phyloP scores from a whole-genome alignment of 1,140 invertebrate genomes.

The Drosophila prosaltans region DNA sequence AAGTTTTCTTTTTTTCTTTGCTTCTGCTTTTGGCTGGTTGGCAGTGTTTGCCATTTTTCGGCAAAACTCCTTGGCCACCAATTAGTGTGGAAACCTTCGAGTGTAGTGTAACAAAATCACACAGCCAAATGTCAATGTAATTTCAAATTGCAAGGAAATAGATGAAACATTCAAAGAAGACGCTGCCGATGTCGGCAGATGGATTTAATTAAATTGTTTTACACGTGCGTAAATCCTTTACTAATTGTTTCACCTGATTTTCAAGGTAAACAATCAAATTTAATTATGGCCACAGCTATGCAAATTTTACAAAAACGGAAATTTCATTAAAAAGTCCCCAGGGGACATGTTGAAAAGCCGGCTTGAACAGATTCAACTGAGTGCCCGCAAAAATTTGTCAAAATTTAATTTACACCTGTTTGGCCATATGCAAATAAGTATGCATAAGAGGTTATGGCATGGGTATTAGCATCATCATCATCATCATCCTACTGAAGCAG shows the following conservation, averaged over 20 bases:
- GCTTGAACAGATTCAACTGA: neutral
- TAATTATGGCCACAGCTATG: slow-evolving; percentile 42
- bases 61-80: slow-evolving; percentile 51
- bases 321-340: slow-evolving; percentile 37
- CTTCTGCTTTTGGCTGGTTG: neutral
- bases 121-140: slow-evolving; percentile 43
- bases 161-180: slow-evolving; percentile 33
- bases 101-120: slow-evolving; percentile 8
- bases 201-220: slow-evolving; percentile 74
- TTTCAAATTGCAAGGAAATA: slow-evolving; percentile 39
- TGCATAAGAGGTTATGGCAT: neutral
- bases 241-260: slow-evolving; percentile 49
- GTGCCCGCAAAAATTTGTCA: slow-evolving; percentile 51
- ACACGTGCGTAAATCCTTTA: slow-evolving; percentile 49
- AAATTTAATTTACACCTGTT: slow-evolving; percentile 56
- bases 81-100: slow-evolving; percentile 46
- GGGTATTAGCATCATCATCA: slow-evolving; percentile 8
- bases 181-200: slow-evolving; percentile 23
- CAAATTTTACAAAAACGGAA: slow-evolving; percentile 27
- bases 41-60: slow-evolving; percentile 13
- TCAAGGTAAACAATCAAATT: slow-evolving; percentile 43
- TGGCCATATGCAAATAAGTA: slow-evolving; percentile 46
- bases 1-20: slow-evolving; percentile 38
- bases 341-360: neutral
- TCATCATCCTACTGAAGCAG: slow-evolving; percentile 15